These are phyloP conservation scores for Platyrinchus mystaceus DNA, from an alignment of 2,797 vertebrate genomes.

Conservation along the genomic window DNA sequence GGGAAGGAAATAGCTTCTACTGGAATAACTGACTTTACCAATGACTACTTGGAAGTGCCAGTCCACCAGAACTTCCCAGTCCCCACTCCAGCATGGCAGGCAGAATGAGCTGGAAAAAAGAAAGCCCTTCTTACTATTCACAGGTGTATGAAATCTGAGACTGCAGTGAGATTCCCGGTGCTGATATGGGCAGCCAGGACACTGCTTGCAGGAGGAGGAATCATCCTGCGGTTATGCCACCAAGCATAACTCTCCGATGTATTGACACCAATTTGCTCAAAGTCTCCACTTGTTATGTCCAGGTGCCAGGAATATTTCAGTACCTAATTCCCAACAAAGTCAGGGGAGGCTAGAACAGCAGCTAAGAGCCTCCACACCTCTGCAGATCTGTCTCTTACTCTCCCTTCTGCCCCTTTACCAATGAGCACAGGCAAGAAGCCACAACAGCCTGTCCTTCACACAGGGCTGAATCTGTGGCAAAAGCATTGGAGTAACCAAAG, in stretches of 20 bases:
- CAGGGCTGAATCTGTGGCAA: background rate
- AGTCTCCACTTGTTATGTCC: background rate
- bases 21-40: background rate
- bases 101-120: background rate
- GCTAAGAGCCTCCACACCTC: background rate
- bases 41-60: background rate
- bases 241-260: background rate
- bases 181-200: background rate
- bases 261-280: background rate
- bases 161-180: background rate
- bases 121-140: background rate
- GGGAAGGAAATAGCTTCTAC: background rate
- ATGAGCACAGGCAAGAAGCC: background rate
- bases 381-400: background rate
- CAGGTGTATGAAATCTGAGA: background rate
- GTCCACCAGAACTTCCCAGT: background rate
- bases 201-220: background rate
- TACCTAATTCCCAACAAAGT: background rate
- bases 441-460: background rate
- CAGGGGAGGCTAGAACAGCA: background rate
- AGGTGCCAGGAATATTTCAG: background rate
- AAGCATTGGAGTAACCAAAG: background rate
- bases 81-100: background rate
- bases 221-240: background rate
- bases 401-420: background rate